Base-by-base conservation (phyloP, 2,113 vertebrate species). In the Amblyopsis rosae region DNA sequence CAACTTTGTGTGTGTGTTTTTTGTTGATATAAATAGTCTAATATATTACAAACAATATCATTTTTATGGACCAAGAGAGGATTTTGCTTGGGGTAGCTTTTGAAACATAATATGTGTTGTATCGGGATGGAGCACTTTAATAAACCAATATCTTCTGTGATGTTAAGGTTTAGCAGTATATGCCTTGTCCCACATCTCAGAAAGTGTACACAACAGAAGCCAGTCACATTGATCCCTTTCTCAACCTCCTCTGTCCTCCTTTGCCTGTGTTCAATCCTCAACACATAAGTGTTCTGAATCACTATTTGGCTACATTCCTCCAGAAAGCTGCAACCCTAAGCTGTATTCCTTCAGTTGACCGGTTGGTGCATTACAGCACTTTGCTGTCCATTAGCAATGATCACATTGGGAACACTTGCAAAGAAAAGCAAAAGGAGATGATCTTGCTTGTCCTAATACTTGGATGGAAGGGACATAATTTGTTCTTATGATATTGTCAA, bases 291-390 rank as follows among this genome's bases (percentile, higher is more conserved):
- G 70, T 72, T 84, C 74, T 77, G 77, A 77, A 63, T 69, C 62
- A 70, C 67, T 46, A 58, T 76, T 81, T 82, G 73, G 77, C 82
- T 79, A 65, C 62, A 64, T 73, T 76, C 84, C 70, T 66, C 75
- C 66, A 81, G 57, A 86, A 83, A 81, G 79, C 76, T 88, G 87
- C 85, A 86, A 80, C 72, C 49, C 79, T 79, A 81, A 88, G 87
- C 83, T 83, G 79, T 76, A 86, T 86, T 83, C 67, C 83, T 72
- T 74, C 45, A 17, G 69, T 81, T 83, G 53, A 88, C 79, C 75
- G 82, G 75, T 62, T 83, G 76, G 73, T 83, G 79, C 84, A 89
- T 86, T 85, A 88, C 76, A 86, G 87, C 80, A 87, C 76, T 86
- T 75, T 82, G 73, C 72, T 70, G 62, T 87, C 82, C 82, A 89